Evolutionary conservation across 2,888 invertebrate genomes (phyloP), one percentile per base, ranked within the genome.

Genomic region (Palloptera scutellata): DNA sequence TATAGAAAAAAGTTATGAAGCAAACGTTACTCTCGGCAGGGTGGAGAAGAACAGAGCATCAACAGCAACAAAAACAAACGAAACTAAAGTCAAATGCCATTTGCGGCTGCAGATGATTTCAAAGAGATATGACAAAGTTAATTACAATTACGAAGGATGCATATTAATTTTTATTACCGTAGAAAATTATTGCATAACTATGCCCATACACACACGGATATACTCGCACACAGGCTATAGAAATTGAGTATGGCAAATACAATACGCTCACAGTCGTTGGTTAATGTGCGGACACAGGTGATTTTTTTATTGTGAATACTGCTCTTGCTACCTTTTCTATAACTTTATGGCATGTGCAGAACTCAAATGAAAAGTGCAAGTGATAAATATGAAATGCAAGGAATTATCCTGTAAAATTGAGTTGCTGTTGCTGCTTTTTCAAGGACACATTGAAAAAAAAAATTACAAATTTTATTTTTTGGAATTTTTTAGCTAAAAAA

Each of bases 101-200:
- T 30, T 30, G 30, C 48, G 15, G 48, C 13, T 13, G 48, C 1
- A 3, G 15, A 48, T 48, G 48, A n/a, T 48, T 48, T 15, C 15
- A 48, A 48, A 48, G 15, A 53, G 12, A 53, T 17, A 53, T 53
- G 20, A 53, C 53, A 53, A 69, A 67, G 67, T 69, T 71, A 73
- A 72, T 72, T 71, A 53, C 64, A 62, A 57, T 60, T 64, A 64
- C 74, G 77, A 81, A 81, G 81, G 81, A 77, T 79, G 78, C 74
- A 80, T 80, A 80, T 80, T 79, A 80, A 80, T 80, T 79, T 80
- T 81, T 79, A 81, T 81, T 74, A 59, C 74, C 81, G 73, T 79
- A 76, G 76, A 78, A 80, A 80, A 77, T 67, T 61, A 76, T 80
- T 79, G 77, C 81, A 78, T 79, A 78, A 80, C 74, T 72, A 15